Evolutionary conservation across 2,888 invertebrate genomes (phyloP).

Genomic region (Pandemis corylana): DNA sequence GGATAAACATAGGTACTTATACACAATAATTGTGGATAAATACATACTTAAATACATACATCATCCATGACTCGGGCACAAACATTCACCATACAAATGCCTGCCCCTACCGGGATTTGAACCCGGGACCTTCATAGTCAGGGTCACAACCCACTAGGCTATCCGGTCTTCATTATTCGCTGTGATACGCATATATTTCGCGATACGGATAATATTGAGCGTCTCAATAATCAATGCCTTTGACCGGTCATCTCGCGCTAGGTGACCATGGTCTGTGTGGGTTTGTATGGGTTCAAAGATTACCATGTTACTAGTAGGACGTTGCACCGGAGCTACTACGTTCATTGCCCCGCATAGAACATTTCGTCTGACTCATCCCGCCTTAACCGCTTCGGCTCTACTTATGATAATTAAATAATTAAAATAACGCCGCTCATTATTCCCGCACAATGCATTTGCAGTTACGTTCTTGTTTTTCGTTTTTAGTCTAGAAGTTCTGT

Average conservation of each 20-base stretch:
- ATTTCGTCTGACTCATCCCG: constrained; percentile 10
- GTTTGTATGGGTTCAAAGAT: not conserved
- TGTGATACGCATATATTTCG: no score
- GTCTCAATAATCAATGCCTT: no score
- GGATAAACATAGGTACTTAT: no score
- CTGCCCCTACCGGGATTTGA: no score
- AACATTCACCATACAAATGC: no score
- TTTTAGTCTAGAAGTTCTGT: not conserved
- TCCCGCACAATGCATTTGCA: constrained; percentile 17
- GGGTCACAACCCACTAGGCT: no score
- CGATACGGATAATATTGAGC: no score
- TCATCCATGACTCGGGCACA: no score
- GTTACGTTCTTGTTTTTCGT: constrained; percentile 1
- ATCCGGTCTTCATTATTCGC: no score
- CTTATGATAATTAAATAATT: constrained; percentile 28
- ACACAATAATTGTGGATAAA: no score
- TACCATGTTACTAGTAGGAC: not conserved
- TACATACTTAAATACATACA: no score
- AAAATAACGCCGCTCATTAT: constrained; percentile 22
- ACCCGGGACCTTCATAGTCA: no score
- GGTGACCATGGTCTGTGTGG: not conserved
- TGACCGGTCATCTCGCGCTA: not conserved
- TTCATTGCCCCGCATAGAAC: constrained; percentile 27
- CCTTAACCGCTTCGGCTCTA: constrained; percentile 11
- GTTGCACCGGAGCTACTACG: constrained; percentile 15